phyloP scores from a whole-genome alignment of 2,888 invertebrate species.

The Tenthredo notha region DNA sequence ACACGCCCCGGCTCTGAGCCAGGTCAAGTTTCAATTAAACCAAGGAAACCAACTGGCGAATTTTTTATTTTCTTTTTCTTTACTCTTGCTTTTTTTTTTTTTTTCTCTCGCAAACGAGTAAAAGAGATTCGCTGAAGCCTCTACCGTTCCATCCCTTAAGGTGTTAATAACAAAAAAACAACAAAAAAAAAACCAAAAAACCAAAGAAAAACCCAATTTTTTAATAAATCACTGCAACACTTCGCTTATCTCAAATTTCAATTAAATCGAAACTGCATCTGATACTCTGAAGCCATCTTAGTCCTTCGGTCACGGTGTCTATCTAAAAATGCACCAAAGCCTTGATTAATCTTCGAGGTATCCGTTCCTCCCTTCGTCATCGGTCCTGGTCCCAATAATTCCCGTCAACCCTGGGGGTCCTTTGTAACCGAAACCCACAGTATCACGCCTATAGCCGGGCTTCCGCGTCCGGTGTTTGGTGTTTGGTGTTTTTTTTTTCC shows the following conservation, averaged over 20 bases:
- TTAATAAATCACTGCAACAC: neutral
- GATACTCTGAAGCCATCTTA: neutral
- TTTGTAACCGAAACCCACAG: conserved; percentile 46
- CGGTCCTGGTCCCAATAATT: neutral
- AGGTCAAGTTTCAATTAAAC: conserved; percentile 46
- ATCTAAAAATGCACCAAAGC: conserved; percentile 9
- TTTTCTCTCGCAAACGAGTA: neutral
- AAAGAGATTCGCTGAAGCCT: neutral
- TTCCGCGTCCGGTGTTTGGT: conserved; percentile 50
- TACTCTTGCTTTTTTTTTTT: neutral
- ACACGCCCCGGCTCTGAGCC: neutral
- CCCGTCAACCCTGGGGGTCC: conserved; percentile 37
- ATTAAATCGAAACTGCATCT: conserved; percentile 17
- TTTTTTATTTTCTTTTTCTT: neutral
- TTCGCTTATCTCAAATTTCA: conserved; percentile 9
- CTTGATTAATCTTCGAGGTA: conserved; percentile 32
- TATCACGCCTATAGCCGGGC: conserved; percentile 47
- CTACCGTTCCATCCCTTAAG: neutral
- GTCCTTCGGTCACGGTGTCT: neutral
- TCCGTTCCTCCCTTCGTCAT: neutral
- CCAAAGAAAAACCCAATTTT: neutral
- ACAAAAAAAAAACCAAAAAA: neutral
- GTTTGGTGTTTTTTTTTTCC: neutral
- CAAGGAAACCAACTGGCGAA: conserved; percentile 36
- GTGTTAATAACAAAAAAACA: neutral